Percentiles rank a stretch among this genome's conserved stretches.
These are phyloP conservation scores for Ophiodon elongatus DNA, from an alignment of 2,113 vertebrate species.

Conservation along the genomic window DNA sequence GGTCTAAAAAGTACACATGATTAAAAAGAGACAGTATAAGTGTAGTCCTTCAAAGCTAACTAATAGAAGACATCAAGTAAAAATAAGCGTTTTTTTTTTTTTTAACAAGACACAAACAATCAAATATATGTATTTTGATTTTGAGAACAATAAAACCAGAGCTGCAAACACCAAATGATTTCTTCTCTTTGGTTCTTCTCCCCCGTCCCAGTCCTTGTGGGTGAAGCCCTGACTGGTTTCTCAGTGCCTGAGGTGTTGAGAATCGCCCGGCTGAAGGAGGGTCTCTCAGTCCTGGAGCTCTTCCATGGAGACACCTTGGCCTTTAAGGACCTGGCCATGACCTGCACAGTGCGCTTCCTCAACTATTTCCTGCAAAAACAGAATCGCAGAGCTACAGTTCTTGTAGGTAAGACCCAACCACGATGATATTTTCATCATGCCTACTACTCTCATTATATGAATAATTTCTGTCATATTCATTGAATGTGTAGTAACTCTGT, in stretches of 20 bases:
- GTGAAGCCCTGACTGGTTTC: constrained; percentile 88
- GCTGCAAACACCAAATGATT: background rate
- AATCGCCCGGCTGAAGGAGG: constrained; percentile 80
- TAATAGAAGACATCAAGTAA: background rate
- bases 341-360: constrained; percentile 89
- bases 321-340: constrained; percentile 94
- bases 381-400: constrained; percentile 82
- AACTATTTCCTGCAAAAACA: constrained; percentile 90
- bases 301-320: constrained; percentile 92
- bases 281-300: constrained; percentile 90
- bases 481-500: too few species aligned
- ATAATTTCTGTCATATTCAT: too few species aligned
- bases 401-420: constrained; percentile 88
- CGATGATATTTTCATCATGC: too few species aligned
- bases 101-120: background rate
- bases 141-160: background rate
- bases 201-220: constrained; percentile 83
- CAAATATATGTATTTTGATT: background rate
- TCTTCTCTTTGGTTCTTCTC: background rate
- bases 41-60: background rate
- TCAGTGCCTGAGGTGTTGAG: constrained; percentile 84
- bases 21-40: background rate
- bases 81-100: background rate
- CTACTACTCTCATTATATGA: too few species aligned
- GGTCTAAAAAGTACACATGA: background rate